Conservation (phyloP, 2,113 vertebrate genomes). For the Platycercus adscitus region DNA sequence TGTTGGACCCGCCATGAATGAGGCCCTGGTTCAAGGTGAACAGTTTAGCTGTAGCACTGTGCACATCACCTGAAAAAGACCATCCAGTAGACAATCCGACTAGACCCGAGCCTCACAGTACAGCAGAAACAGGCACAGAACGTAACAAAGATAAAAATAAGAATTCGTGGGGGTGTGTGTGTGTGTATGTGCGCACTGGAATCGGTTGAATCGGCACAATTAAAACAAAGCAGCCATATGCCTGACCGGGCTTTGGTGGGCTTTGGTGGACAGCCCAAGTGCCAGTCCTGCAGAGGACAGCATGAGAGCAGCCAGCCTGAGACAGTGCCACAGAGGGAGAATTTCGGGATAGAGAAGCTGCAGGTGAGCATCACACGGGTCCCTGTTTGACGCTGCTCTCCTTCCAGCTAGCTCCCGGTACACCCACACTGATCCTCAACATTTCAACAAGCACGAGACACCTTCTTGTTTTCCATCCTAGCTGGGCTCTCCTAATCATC, state of each 20-base stretch:
- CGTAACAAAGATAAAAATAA: neutral
- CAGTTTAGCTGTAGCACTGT: neutral
- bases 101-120: neutral
- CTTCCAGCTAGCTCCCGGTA: neutral
- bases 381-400: neutral
- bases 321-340: neutral
- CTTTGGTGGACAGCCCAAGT: rapidly evolving
- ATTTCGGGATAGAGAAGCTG: neutral
- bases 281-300: neutral
- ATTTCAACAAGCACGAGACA: neutral
- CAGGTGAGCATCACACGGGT: neutral
- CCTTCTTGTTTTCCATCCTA: conserved; percentile 5
- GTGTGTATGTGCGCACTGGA: neutral
- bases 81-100: neutral
- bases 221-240: neutral
- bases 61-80: neutral
- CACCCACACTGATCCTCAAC: neutral
- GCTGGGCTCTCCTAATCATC: neutral
- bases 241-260: neutral
- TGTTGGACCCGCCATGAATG: neutral
- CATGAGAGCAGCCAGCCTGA: neutral
- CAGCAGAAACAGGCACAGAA: neutral
- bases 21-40: neutral
- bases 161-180: rapidly evolving
- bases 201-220: neutral